Base-by-base conservation (phyloP, 2,113 vertebrate genomes). In the Sardina pilchardus region DNA sequence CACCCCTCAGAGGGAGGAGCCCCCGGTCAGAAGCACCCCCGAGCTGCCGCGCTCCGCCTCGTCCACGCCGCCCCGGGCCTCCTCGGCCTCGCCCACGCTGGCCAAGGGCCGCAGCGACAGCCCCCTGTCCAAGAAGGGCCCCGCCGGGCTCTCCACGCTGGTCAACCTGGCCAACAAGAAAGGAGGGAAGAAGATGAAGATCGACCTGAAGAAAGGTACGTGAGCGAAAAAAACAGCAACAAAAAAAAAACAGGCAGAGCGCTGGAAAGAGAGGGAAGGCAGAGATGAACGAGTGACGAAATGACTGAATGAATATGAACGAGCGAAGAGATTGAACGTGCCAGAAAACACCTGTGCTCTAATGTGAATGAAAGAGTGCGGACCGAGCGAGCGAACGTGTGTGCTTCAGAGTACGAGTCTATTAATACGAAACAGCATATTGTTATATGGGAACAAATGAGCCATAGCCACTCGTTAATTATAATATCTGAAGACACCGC, bases 181-280 rank as follows among this genome's bases (percentile, higher is more conserved):
- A 91, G 94, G 93, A 47, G 94, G 94, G 84, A 98, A 96, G 93
- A 97, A 93, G 94, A 93, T 97, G 85, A 97, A 96, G 88, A 97
- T 99, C 85, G 96, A 98, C 92, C 93, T 99, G 82, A 98, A 95
- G 91, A 99, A 99, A 97, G 98, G 98, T 99, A 95, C 91, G 83
- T 71, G 59, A 26, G 59, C 1, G 4, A 63, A n/a, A 63, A 6
- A 26, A 24, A 63, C n/a, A n/a, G n/a, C n/a, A n/a, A n/a, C n/a
- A n/a, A 8, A 42, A 63, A 63, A n/a, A n/a, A 24, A 56, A 19
- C 16, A 56, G 21, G 14, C 19, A 4, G 14, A 21, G 19, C 1
- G 14, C 16, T n/a, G 21, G 59, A 63, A 9, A 24, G 59, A 63
- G 59, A 24, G 24, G 6, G 12, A 10, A 6, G 9, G 12, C 45